phyloP scores from a whole-genome alignment of 1,140 invertebrate genomes.

The Neodiprion virginianus region DNA sequence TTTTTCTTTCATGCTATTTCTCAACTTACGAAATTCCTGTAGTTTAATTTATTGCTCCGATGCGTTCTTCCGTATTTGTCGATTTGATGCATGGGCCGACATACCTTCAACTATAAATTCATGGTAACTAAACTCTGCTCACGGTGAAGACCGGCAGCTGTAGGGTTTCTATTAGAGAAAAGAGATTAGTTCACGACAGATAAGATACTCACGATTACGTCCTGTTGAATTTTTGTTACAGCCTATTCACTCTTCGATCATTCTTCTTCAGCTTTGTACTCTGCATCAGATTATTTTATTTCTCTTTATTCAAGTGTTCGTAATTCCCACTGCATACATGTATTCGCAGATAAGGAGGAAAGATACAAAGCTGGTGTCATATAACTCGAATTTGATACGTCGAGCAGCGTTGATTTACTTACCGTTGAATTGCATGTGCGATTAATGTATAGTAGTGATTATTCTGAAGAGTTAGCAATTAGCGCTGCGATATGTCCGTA shows the following conservation, averaged over 20 bases:
- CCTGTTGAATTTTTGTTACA: too few species aligned
- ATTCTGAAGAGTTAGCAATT: neutral
- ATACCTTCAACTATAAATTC: too few species aligned
- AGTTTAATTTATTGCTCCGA: neutral
- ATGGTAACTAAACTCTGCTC: too few species aligned
- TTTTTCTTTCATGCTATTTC: neutral
- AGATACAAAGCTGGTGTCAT: neutral
- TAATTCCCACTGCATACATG: neutral
- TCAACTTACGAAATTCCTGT: neutral
- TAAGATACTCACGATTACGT: too few species aligned
- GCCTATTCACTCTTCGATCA: too few species aligned
- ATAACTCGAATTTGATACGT: neutral
- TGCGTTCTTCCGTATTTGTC: conserved; percentile 4
- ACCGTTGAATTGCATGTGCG: neutral
- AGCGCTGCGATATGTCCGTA: too few species aligned
- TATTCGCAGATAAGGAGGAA: neutral
- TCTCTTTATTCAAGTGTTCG: too few species aligned
- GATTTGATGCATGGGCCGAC: neutral
- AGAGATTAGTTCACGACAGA: too few species aligned
- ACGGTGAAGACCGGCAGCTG: too few species aligned
- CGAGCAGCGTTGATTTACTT: neutral
- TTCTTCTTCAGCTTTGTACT: too few species aligned
- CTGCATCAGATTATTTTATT: too few species aligned
- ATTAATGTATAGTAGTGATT: neutral
- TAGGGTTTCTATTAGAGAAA: too few species aligned